Conservation (phyloP, 1,140 invertebrate species). For the Calephelis nemesis region DNA sequence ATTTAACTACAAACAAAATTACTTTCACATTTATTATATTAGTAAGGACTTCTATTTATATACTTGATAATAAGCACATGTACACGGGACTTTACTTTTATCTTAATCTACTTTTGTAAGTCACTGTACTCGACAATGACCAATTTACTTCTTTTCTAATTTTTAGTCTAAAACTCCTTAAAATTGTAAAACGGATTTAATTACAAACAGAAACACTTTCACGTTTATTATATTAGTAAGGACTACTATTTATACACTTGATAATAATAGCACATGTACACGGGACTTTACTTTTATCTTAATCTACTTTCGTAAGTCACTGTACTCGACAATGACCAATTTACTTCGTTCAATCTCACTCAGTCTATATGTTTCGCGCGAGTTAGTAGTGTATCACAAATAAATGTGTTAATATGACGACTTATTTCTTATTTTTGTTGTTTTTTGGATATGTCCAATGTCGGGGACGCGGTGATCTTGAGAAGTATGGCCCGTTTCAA, state of each 20-base stretch:
- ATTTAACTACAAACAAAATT: too few species aligned
- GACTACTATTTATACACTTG: neutral
- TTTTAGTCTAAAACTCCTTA: too few species aligned
- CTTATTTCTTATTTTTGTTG: constrained; percentile 36
- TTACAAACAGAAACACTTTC: too few species aligned
- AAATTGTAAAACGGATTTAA: too few species aligned
- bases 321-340: constrained; percentile 18
- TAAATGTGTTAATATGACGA: neutral
- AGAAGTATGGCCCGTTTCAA: constrained; percentile 65
- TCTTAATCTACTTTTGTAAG: constrained; percentile 6
- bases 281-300: constrained; percentile 8
- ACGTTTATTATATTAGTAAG: too few species aligned
- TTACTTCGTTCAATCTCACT: neutral
- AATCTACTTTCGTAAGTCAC: constrained; percentile 7
- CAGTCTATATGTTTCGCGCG: neutral
- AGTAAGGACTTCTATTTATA: too few species aligned
- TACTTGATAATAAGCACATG: neutral
- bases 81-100: constrained; percentile 5
- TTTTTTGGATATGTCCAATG: constrained; percentile 28
- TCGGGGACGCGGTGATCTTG: constrained; percentile 56
- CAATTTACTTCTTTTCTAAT: neutral
- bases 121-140: constrained; percentile 17
- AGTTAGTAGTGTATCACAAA: neutral
- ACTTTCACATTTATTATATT: too few species aligned
- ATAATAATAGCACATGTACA: neutral